Base-by-base conservation (phyloP, 2,888 invertebrate genomes). In the Branchellion lobata region DNA sequence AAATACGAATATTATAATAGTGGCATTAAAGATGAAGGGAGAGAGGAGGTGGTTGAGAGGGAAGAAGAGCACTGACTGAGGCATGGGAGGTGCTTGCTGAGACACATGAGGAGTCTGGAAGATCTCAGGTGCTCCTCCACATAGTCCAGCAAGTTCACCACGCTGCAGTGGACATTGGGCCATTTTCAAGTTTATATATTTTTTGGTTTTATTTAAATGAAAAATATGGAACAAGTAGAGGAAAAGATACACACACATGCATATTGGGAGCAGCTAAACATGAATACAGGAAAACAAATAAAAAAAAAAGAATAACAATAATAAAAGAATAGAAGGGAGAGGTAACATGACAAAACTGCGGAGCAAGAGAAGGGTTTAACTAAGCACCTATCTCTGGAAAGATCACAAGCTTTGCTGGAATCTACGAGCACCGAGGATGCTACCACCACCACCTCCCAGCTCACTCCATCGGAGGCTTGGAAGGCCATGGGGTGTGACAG, bases 351-450 rank as follows among this genome's bases (percentile, higher is more conserved):
- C n/a, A n/a, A n/a, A n/a, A n/a, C n/a, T n/a, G n/a, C n/a, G n/a
- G n/a, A n/a, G n/a, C n/a, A n/a, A n/a, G n/a, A n/a, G n/a, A n/a
- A n/a, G n/a, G n/a, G n/a, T n/a, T n/a, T n/a, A n/a, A n/a, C n/a
- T n/a, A n/a, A 57, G 24, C 21, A 57, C 61, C 61, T 57, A 24
- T 57, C 61, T 57, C 61, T 57, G 21, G 61, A 24, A n/a, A 57
- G 24, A 5, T 57, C 5, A n/a, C n/a, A 57, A n/a, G 3, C 3
- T n/a, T 57, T 57, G 61, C 11, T 5, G 5, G 24, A 5, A 57
- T 57, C 61, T 24, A 57, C 3, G 5, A 57, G 3, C 11, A 57
- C n/a, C 3, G 61, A 57, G 21, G 61, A 24, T 8, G 11, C 61
- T 5, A 57, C 61, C 21, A 57, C 61, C 3, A 57, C 3, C 24